phyloP scores from a whole-genome alignment of 1,140 invertebrate genomes.

The Agraylea sexmaculata region DNA sequence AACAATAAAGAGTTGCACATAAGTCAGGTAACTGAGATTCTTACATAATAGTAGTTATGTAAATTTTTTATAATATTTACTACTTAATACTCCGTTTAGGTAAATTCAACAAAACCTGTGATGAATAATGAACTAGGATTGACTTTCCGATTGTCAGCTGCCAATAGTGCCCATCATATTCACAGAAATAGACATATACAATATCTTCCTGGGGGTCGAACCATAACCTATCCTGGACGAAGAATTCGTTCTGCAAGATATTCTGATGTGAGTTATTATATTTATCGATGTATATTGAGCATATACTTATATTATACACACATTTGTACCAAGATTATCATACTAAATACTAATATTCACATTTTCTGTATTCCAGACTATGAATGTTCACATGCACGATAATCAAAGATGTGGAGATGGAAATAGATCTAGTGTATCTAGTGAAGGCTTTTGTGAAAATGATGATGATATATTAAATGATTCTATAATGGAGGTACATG shows the following conservation, averaged over 20 bases:
- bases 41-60: constrained; percentile 1
- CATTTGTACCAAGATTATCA: neutral
- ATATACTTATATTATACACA: too few species aligned
- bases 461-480: constrained; percentile 53
- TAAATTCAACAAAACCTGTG: constrained; percentile 70
- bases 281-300: neutral
- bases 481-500: constrained; percentile 19
- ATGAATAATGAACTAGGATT: constrained; percentile 52
- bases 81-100: constrained; percentile 25
- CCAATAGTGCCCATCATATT: constrained; percentile 40
- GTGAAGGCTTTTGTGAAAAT: constrained; percentile 92
- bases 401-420: constrained; percentile 44
- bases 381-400: constrained; percentile 11
- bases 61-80: neutral
- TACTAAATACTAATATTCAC: neutral
- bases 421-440: constrained; percentile 84
- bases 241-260: neutral
- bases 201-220: constrained; percentile 23
- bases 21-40: constrained; percentile 29
- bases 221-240: too few species aligned
- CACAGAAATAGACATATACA: constrained; percentile 36
- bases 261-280: neutral
- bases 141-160: constrained; percentile 34
- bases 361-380: constrained; percentile 12
- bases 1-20: constrained; percentile 45